Evolutionary conservation across 2,113 vertebrate genomes (phyloP), one percentile per base, ranked within the genome.

Genomic region (Grus americana): DNA sequence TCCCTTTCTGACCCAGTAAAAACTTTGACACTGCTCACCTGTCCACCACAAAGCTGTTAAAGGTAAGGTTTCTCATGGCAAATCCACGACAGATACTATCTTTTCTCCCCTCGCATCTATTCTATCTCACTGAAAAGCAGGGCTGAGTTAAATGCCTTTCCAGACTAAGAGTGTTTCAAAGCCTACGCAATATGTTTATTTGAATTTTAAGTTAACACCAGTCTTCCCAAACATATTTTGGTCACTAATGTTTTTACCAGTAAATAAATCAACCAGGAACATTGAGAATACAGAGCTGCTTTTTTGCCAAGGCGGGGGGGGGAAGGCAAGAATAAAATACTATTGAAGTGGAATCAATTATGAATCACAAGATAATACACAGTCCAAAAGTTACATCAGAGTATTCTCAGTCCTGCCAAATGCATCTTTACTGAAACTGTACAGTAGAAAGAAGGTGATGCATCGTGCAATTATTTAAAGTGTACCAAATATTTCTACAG

Each of bases 371-470:
- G 83, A 75, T 16, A 93, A 73, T 44, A 34, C 49, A 57, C 38
- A 79, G 75, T 91, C 93, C 90, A 92, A 71, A 94, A 93, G 90
- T 93, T 94, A 52, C 44, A 92, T 73, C 86, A 95, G 73, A 91
- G 59, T 75, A 80, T 86, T 46, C 76, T 86, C 71, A 72, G 32
- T 70, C 70, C 63, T 92, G 92, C 94, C 93, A 93, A 94, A 84
- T 68, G 21, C 67, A 87, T 59, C 76, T 58, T 89, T 88, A 75
- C 54, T 79, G 76, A 74, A 91, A 95, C 59, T 72, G 52, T 55
- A 81, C 70, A 81, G 38, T 11, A 66, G 55, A 61, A 90, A 65
- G 83, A 49, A 50, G 32, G 52, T 13, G 5, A 71, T 42, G 13
- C 15, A 55, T 55, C 15, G 3, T 79, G 71, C 66, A 36, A 78